These are phyloP conservation scores for Brachypodius melanocephalos DNA, from an alignment of 2,113 vertebrate genomes.

Conservation along the genomic window DNA sequence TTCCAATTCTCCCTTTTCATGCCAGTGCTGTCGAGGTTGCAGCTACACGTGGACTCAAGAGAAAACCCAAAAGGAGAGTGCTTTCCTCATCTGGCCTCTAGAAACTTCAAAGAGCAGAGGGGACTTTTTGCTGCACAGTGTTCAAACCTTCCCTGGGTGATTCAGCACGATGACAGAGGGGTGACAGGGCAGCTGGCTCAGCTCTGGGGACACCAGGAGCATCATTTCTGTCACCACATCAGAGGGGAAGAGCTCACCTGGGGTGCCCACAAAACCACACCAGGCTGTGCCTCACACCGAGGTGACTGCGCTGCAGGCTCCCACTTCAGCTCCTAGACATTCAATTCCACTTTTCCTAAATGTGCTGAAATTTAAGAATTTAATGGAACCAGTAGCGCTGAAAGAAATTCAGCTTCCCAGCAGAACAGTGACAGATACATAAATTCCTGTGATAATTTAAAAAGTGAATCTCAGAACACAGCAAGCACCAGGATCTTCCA, in stretches of 20 bases:
- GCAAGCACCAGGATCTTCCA: background rate
- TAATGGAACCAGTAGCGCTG: background rate
- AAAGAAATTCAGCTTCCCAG: background rate
- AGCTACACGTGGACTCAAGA: background rate
- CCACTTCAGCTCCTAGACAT: background rate
- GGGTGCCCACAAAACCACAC: background rate
- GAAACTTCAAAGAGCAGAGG: background rate
- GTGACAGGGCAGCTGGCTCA: background rate
- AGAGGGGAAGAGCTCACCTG: background rate
- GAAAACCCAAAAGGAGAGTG: background rate
- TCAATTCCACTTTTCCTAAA: background rate
- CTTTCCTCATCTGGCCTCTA: background rate
- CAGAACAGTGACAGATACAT: background rate
- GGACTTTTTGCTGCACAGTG: background rate
- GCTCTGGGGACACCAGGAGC: background rate
- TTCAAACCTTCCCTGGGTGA: background rate
- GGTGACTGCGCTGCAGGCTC: background rate
- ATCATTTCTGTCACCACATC: background rate
- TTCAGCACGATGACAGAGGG: rapidly evolving
- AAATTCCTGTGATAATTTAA: background rate
- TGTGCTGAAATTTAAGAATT: background rate
- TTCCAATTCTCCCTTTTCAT: background rate
- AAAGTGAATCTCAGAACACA: background rate
- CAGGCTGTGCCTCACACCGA: background rate
- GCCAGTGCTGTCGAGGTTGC: background rate